Evolutionary conservation across 2,113 vertebrate genomes (phyloP).

Genomic region (Laticauda colubrina): DNA sequence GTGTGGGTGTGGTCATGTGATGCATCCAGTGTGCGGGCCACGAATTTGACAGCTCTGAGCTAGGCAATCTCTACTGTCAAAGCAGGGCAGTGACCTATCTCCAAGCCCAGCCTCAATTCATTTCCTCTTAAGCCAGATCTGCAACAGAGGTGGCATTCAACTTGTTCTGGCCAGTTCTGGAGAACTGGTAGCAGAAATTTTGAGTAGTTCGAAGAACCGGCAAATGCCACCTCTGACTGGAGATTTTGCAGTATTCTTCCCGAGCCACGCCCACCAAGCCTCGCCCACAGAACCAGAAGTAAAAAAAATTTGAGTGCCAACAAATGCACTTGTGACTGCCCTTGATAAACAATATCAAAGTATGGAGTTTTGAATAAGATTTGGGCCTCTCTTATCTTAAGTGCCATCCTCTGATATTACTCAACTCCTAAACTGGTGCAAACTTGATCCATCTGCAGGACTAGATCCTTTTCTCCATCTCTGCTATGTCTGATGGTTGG

Average conservation of each 20-base stretch:
- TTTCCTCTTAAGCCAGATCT: not conserved
- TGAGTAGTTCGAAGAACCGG: too few relatives aligned
- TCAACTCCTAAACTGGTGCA: not conserved
- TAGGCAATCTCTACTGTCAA: not conserved
- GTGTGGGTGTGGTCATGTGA: too few relatives aligned
- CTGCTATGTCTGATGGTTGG: not conserved
- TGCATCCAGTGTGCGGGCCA: too few relatives aligned
- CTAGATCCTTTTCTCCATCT: not conserved
- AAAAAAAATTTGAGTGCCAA: not conserved
- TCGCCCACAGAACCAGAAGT: too few relatives aligned
- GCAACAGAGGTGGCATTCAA: not conserved
- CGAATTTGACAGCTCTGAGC: too few relatives aligned
- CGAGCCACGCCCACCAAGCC: too few relatives aligned
- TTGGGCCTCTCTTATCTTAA: not conserved
- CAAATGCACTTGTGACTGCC: not conserved
- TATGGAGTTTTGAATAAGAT: not conserved
- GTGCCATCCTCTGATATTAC: not conserved
- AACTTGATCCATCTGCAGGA: not conserved
- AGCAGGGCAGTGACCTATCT: not conserved
- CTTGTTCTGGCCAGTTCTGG: too few relatives aligned
- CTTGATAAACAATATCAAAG: not conserved
- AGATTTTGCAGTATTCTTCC: too few relatives aligned
- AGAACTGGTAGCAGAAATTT: too few relatives aligned
- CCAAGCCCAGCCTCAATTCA: not conserved
- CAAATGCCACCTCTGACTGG: too few relatives aligned